These are phyloP conservation scores for Neodiprion fabricii DNA, from an alignment of 1,140 invertebrate species.

Conservation along the genomic window DNA sequence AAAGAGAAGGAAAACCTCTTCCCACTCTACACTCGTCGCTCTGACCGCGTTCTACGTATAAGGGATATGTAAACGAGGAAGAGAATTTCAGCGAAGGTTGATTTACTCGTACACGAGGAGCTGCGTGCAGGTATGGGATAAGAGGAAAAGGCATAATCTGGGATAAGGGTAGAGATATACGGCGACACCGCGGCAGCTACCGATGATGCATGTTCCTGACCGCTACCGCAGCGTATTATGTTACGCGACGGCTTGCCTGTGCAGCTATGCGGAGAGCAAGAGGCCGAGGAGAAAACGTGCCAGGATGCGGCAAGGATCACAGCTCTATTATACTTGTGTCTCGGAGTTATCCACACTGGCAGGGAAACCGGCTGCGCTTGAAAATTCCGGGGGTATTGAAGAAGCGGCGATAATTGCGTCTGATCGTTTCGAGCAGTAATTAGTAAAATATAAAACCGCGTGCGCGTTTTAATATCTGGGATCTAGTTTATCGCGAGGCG, in stretches of 20 bases:
- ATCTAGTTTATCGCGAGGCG: too few relatives aligned
- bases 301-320: conserved; percentile 27
- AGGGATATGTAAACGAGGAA: too few relatives aligned
- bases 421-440: too few relatives aligned
- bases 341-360: neutral
- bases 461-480: too few relatives aligned
- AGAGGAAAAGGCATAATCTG: conserved; percentile 3
- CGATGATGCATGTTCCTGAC: conserved; percentile 34
- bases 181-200: conserved; percentile 32
- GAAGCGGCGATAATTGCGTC: too few relatives aligned
- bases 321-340: conserved; percentile 37
- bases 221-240: conserved; percentile 34
- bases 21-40: too few relatives aligned
- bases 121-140: conserved; percentile 45
- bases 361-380: conserved; percentile 15
- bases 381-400: neutral
- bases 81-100: too few relatives aligned
- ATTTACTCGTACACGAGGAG: conserved; percentile 34
- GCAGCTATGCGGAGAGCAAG: too few relatives aligned
- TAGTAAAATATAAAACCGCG: too few relatives aligned
- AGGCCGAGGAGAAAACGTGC: conserved; percentile 18
- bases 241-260: conserved; percentile 17
- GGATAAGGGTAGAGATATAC: conserved; percentile 25
- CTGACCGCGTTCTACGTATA: too few relatives aligned
- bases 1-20: neutral